Conservation (phyloP, 2,888 invertebrate genomes). For the Caenorhabditis auriculariae region DNA sequence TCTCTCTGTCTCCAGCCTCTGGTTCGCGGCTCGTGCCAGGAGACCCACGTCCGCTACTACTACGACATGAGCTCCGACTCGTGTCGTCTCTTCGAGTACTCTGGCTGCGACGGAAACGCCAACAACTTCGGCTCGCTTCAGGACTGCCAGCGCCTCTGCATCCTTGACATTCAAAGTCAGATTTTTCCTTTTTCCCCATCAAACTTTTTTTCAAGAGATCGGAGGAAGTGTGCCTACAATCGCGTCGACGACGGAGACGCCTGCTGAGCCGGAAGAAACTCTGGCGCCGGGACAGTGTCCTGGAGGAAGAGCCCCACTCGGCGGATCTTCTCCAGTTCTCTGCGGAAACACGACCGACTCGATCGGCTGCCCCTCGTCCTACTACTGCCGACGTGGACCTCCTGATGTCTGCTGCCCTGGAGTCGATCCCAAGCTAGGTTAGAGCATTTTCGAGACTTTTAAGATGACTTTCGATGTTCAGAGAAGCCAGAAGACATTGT, state of each 20-base stretch:
- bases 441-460: background rate
- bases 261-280: slow-evolving; percentile 24
- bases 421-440: slow-evolving; percentile 20
- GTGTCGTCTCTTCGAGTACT: slow-evolving; percentile 62
- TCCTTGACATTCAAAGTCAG: slow-evolving; percentile 27
- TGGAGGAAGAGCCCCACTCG: slow-evolving; percentile 48
- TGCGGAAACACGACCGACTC: slow-evolving; percentile 58
- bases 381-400: slow-evolving; percentile 58
- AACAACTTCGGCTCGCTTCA: slow-evolving; percentile 60
- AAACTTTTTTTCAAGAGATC: background rate
- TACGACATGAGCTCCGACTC: slow-evolving; percentile 55
- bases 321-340: slow-evolving; percentile 58
- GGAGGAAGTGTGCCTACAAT: slow-evolving; percentile 6
- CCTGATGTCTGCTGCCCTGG: slow-evolving; percentile 62
- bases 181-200: background rate
- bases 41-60: slow-evolving; percentile 56
- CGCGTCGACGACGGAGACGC: slow-evolving; percentile 22
- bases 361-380: slow-evolving; percentile 60
- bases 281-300: slow-evolving; percentile 56
- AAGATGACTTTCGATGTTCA: slow-evolving; percentile 8
- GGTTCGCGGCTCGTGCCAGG: slow-evolving; percentile 51
- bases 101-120: slow-evolving; percentile 60
- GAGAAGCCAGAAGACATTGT: slow-evolving; percentile 28
- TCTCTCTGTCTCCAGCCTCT: slow-evolving; percentile 48
- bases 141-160: slow-evolving; percentile 57